These are phyloP conservation scores for Caenorhabditis sp. DNA, from an alignment of 2,888 invertebrate genomes.

Conservation along the genomic window DNA sequence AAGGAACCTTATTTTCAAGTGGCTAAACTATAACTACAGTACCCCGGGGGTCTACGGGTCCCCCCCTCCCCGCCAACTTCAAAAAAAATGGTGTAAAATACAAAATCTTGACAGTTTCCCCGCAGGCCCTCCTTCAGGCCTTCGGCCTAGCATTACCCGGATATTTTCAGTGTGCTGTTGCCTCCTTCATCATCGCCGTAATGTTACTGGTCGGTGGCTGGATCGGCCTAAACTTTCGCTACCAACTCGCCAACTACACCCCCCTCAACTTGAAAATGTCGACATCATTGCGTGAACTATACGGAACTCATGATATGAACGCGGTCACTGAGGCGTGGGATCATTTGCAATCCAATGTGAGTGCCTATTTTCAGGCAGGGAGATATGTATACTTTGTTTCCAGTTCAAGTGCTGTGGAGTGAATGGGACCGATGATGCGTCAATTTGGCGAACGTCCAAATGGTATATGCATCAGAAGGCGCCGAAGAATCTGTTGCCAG, in stretches of 20 bases:
- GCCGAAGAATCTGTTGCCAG: conserved; percentile 41
- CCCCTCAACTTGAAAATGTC: conserved; percentile 69
- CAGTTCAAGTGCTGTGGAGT: conserved; percentile 70
- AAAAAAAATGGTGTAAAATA: too few relatives aligned
- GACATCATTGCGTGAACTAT: conserved; percentile 67
- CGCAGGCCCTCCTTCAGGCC: too few relatives aligned
- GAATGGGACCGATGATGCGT: conserved; percentile 66
- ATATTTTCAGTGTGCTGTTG: conserved; percentile 63
- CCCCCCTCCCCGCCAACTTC: too few relatives aligned
- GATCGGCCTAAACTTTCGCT: conserved; percentile 70
- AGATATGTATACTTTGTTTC: too few relatives aligned
- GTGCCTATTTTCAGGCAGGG: too few relatives aligned
- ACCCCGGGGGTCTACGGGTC: too few relatives aligned
- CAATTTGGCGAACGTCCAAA: conserved; percentile 69
- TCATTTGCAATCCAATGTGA: conserved; percentile 64
- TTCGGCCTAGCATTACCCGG: too few relatives aligned
- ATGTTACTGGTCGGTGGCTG: conserved; percentile 69
- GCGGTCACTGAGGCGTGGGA: conserved; percentile 69
- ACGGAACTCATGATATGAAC: conserved; percentile 64
- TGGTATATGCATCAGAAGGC: conserved; percentile 69
- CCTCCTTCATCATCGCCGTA: conserved; percentile 63
- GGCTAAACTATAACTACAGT: too few relatives aligned
- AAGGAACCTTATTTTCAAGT: too few relatives aligned
- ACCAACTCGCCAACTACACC: conserved; percentile 61
- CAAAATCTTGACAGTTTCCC: too few relatives aligned